These are phyloP conservation scores for Bombylius discolor DNA, from an alignment of 2,888 invertebrate genomes.

Conservation along the genomic window DNA sequence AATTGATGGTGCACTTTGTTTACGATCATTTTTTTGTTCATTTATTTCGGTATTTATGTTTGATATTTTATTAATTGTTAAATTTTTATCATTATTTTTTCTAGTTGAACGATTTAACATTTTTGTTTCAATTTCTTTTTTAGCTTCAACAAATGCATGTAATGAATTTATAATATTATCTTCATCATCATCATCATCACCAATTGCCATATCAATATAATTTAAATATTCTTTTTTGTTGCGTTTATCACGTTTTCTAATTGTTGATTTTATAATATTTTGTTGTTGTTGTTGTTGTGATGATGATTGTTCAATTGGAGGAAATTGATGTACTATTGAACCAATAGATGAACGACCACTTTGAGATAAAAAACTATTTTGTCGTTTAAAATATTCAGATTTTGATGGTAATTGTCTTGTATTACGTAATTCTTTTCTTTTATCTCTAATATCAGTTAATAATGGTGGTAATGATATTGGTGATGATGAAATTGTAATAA, in stretches of 20 bases:
- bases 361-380: slow-evolving; percentile 28
- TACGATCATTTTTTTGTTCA: neutral
- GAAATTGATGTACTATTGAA: slow-evolving; percentile 29
- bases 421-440: neutral
- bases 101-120: neutral
- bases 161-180: slow-evolving; percentile 31
- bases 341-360: slow-evolving; percentile 29
- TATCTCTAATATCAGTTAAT: neutral
- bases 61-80: neutral
- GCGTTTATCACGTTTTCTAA: slow-evolving; percentile 13
- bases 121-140: slow-evolving; percentile 25
- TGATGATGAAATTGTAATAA: neutral
- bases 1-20: slow-evolving; percentile 9
- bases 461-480: neutral
- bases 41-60: neutral
- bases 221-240: slow-evolving; percentile 25
- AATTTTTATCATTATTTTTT: neutral
- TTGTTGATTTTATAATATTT: slow-evolving; percentile 3
- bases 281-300: neutral
- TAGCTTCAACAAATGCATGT: slow-evolving; percentile 30
- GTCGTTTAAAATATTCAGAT: slow-evolving; percentile 25
- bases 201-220: slow-evolving; percentile 29
- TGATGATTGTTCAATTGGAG: slow-evolving; percentile 21
- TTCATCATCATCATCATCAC: slow-evolving; percentile 25
- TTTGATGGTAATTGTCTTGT: slow-evolving; percentile 1